Conservation (phyloP, 2,888 invertebrate genomes). For the Stegophylla sp. region DNA sequence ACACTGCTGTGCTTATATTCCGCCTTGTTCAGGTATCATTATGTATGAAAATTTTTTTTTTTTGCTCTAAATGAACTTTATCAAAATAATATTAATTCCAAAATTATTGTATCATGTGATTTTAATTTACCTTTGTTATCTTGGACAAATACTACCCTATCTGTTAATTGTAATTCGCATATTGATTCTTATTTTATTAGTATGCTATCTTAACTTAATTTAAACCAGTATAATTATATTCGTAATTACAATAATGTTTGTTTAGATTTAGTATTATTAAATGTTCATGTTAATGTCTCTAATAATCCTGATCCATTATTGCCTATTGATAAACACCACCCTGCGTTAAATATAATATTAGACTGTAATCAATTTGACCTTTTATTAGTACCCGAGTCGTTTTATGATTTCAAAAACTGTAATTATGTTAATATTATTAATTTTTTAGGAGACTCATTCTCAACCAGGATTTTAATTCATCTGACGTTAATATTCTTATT, state of each 20-base stretch:
- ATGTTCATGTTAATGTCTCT: constrained; percentile 24
- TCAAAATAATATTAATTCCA: background rate
- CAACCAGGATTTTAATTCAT: background rate
- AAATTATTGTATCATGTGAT: background rate
- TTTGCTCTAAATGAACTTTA: constrained; percentile 15
- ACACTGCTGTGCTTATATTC: constrained; percentile 20
- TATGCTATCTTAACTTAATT: constrained; percentile 27
- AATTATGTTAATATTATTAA: background rate
- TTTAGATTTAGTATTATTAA: constrained; percentile 18
- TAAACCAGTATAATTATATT: constrained; percentile 18
- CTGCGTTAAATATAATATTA: constrained; percentile 8
- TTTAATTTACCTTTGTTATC: background rate
- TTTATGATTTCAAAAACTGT: constrained; percentile 8
- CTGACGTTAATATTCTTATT: background rate
- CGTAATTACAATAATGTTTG: constrained; percentile 20
- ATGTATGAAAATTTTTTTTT: constrained; percentile 15
- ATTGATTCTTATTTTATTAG: constrained; percentile 10
- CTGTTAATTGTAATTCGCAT: background rate
- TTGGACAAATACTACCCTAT: background rate
- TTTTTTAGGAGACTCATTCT: background rate
- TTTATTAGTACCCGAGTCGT: background rate
- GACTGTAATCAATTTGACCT: constrained; percentile 1
- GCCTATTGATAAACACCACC: constrained; percentile 10
- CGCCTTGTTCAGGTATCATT: constrained; percentile 6
- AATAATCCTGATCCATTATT: constrained; percentile 7